Percentiles rank a stretch among this genome's conserved stretches.
These are phyloP conservation scores for Drosophila tropicalis DNA, from an alignment of 1,140 invertebrate genomes.

Conservation along the genomic window DNA sequence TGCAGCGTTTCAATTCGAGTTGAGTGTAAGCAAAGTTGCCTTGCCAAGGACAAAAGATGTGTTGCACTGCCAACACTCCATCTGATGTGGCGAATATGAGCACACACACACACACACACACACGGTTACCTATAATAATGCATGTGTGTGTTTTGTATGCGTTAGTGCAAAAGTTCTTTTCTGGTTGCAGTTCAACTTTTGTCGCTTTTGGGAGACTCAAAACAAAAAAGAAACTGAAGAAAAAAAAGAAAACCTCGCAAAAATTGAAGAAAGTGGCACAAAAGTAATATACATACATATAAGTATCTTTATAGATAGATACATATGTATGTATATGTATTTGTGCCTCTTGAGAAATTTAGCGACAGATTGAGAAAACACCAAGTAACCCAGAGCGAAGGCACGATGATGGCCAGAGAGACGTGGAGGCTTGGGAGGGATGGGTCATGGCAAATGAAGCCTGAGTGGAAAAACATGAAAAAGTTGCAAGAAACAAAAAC, in stretches of 20 bases:
- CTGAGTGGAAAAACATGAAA: constrained; percentile 8
- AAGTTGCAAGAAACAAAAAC: constrained; percentile 70
- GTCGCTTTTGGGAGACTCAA: constrained; percentile 32
- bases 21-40: constrained; percentile 63
- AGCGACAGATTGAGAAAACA: constrained; percentile 61
- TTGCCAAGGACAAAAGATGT: constrained; percentile 35
- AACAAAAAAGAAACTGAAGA: background rate
- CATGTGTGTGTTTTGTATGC: background rate
- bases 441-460: constrained; percentile 22
- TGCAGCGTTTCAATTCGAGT: constrained; percentile 36
- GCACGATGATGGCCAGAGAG: background rate
- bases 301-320: background rate
- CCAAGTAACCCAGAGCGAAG: background rate
- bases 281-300: constrained; percentile 55
- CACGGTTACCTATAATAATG: background rate
- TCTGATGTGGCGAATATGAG: background rate
- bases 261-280: constrained; percentile 46
- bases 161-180: constrained; percentile 41
- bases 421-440: background rate
- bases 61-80: constrained; percentile 1
- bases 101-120: background rate
- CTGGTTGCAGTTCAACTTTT: constrained; percentile 53
- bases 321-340: constrained; percentile 16
- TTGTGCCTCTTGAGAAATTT: constrained; percentile 65
- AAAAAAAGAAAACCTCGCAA: background rate